phyloP scores from a whole-genome alignment of 2,888 invertebrate genomes.

The Apomyelois bistriatella region DNA sequence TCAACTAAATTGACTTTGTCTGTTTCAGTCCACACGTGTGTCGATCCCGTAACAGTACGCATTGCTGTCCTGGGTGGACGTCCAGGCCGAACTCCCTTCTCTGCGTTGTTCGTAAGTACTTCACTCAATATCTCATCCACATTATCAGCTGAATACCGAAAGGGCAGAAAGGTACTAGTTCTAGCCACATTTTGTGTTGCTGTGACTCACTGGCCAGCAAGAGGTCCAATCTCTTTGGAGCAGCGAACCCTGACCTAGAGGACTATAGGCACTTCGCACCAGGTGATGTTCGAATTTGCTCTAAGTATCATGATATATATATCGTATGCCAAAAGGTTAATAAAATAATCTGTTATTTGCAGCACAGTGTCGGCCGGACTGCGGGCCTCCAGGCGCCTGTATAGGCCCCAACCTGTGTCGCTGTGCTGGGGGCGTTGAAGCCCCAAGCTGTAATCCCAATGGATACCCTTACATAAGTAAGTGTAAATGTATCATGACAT shows the following conservation, averaged over 20 bases:
- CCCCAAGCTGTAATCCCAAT: slow-evolving; percentile 73
- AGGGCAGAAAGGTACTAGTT: too few species aligned
- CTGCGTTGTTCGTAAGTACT: slow-evolving; percentile 90
- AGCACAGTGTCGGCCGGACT: slow-evolving; percentile 87
- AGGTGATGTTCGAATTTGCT: too few species aligned
- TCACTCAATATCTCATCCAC: background rate
- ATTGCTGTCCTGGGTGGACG: slow-evolving; percentile 93
- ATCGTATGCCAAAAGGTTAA: too few species aligned
- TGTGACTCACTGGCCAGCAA: too few species aligned
- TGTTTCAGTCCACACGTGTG: slow-evolving; percentile 90
- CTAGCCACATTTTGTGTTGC: too few species aligned
- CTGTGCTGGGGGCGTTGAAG: slow-evolving; percentile 85
- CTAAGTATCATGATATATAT: too few species aligned
- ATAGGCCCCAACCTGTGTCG: slow-evolving; percentile 90
- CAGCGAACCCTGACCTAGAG: too few species aligned
- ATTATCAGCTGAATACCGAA: too few species aligned
- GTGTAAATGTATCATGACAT: background rate
- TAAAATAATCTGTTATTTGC: slow-evolving; percentile 28
- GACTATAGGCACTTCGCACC: too few species aligned
- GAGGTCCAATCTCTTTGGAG: too few species aligned
- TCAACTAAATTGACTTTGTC: too few species aligned
- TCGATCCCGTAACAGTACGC: slow-evolving; percentile 84
- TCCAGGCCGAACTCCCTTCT: slow-evolving; percentile 85
- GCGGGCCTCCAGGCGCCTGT: slow-evolving; percentile 86
- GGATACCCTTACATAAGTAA: slow-evolving; percentile 62